Evolutionary conservation across 2,888 invertebrate genomes (phyloP), one percentile per base, ranked within the genome.

Genomic region (Selenia dentaria): DNA sequence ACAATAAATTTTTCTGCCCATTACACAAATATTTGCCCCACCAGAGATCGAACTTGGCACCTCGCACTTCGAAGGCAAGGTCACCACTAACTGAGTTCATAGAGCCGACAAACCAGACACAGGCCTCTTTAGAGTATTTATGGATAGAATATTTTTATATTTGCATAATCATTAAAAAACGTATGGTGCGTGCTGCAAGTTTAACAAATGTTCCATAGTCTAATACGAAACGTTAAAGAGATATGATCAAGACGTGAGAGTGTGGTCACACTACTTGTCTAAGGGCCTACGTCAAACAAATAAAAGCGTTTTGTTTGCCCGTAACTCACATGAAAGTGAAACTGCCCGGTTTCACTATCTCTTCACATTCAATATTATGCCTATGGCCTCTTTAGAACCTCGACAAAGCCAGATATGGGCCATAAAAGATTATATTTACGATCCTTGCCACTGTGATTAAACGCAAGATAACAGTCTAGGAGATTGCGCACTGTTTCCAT

Each of bases 251-350:
- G 3, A 16, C 16, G 4, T 4, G 16, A 24, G 13, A 29, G 24
- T 1, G 39, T 71, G 60, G 70, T 53, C 45, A 49, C 63, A 52
- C 64, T 59, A 69, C 41, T 33, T 36, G 46, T 58, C 51, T 54
- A 64, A 73, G 70, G 72, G 69, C 70, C 59, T 59, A 47, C 56
- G 42, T 50, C 50, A 59, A 61, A 62, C 63, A 70, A 70, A 70
- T 61, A 67, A 64, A 71, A 62, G 59, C 57, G 62, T 60, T 63
- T 58, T 52, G 61, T 54, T 53, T 56, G 64, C 64, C 62, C 26
- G 73, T 74, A 74, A 78, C 77, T 70, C 70, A 61, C 63, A 70
- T 49, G 83, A 86, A 83, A 86, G 83, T 77, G 79, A 84, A 83
- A 80, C 65, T 66, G 59, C 60, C 69, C 64, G 59, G 70, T 82